Base-by-base conservation (phyloP, 1,140 invertebrate genomes). In the Eriosoma lanigerum region DNA sequence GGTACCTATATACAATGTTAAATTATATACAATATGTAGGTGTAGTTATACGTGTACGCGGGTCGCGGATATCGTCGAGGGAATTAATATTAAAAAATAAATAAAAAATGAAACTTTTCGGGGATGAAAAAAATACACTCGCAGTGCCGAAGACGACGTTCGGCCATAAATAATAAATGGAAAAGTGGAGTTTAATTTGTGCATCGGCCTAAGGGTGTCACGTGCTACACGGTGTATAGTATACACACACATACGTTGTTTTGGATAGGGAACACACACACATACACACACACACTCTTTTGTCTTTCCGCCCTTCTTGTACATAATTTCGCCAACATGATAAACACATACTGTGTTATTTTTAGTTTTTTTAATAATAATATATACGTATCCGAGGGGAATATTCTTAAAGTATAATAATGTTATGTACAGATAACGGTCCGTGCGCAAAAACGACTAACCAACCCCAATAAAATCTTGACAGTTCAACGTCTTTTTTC, bases 141-240 rank as follows among this genome's bases (percentile, higher is more conserved):
- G 17, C 29, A 38, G 58, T 76, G 24, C 56, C 21, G 56, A 78
- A 78, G 75, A 78, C 52, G 75, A 78, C 54, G 75, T 58, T 60
- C 54, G 75, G 32, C 44, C 75, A 19, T 78, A 78, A 78, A 78
- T 78, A 78, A 78, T 60, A 78, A 78, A 78, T 78, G 75, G 75
- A 78, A 78, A 78, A 78, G 26, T 29, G 38, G 56, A 78, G 38
- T 78, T 78, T 78, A 78, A 78, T 78, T 78, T 78, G 75, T 62
- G 26, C 75, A 62, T 78, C 75, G 75, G 75, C 75, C 75, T 29
- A 26, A 78, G 75, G 75, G 75, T 78, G 75, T 78, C 75, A 78
- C 75, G 75, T 78, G 75, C 75, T 78, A n/a, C 19, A 76, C n/a
- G n/a, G n/a, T 24, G 17, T 46, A 21, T 46, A 15, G 24, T 29